A percentile compares a stretch with the other conserved stretches of the same genome.
Evolutionary conservation across 1,140 invertebrate species (phyloP).

Genomic region (Acyrthosiphon pisum): DNA sequence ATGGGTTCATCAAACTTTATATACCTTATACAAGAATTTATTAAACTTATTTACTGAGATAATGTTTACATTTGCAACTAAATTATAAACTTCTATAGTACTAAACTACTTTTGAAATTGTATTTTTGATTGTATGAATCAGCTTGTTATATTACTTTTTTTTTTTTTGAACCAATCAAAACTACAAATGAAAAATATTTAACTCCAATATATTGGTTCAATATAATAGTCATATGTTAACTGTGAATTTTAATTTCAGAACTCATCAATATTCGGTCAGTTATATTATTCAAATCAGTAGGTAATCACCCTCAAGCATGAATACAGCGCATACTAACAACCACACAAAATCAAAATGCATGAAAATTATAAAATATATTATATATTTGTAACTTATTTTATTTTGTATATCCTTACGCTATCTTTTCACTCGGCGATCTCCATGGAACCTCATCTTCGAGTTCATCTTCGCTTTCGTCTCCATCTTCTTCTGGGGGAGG

Average conservation of each 20-base stretch:
- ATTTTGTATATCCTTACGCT: slow-evolving; percentile 71
- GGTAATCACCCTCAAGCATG: neutral
- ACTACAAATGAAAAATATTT: neutral
- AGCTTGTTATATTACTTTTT: neutral
- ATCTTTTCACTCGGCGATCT: slow-evolving; percentile 87
- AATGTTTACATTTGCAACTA: neutral
- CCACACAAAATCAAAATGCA: slow-evolving; percentile 16
- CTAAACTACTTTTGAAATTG: neutral
- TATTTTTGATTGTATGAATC: neutral
- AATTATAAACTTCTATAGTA: slow-evolving; percentile 1
- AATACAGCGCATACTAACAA: slow-evolving; percentile 5
- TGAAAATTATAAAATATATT: neutral
- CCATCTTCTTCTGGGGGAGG: slow-evolving; percentile 70
- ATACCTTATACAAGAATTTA: neutral
- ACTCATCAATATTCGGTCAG: neutral
- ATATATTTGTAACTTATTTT: neutral
- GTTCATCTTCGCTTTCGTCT: slow-evolving; percentile 86
- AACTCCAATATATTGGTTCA: neutral
- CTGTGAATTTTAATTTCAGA: neutral
- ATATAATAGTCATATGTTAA: neutral
- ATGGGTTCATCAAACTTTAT: slow-evolving; percentile 10
- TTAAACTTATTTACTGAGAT: neutral
- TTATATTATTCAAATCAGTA: neutral
- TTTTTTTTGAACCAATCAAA: neutral
- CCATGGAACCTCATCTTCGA: slow-evolving; percentile 89